Evolutionary conservation across 2,888 invertebrate species (phyloP).

Genomic region (Pherbina coryleti): DNA sequence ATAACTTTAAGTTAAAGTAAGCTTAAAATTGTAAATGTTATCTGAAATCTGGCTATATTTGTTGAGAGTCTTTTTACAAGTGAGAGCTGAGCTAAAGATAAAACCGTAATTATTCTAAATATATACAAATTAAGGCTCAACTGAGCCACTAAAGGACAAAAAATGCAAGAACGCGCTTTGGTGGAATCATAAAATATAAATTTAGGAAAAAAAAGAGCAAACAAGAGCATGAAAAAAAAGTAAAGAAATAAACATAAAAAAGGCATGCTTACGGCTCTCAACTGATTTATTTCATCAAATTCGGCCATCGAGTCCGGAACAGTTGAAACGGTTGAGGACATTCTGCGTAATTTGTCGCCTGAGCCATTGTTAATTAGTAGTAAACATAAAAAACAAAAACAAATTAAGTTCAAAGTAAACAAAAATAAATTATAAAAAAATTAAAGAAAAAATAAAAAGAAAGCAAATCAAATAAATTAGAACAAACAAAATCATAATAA

Average conservation of each 20-base stretch:
- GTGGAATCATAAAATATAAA: not conserved
- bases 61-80: too few relatives aligned
- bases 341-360: constrained; percentile 69
- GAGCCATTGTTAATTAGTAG: constrained; percentile 13
- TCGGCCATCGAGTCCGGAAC: constrained; percentile 54
- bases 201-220: constrained; percentile 38
- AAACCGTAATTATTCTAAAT: too few relatives aligned
- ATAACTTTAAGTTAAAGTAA: too few relatives aligned
- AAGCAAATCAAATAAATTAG: constrained; percentile 35
- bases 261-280: constrained; percentile 69
- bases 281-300: constrained; percentile 68
- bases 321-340: constrained; percentile 60
- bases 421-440: constrained; percentile 34
- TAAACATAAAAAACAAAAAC: constrained; percentile 34
- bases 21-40: too few relatives aligned
- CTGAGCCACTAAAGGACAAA: constrained; percentile 55
- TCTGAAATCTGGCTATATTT: too few relatives aligned
- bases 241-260: constrained; percentile 51
- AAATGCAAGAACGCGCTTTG: constrained; percentile 58
- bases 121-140: too few relatives aligned
- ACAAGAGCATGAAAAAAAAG: constrained; percentile 42
- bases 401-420: constrained; percentile 36
- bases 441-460: constrained; percentile 24
- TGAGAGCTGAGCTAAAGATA: too few relatives aligned
- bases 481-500: constrained; percentile 50